Evolutionary conservation across 1,140 invertebrate species (phyloP).

Genomic region (Rhopalosiphum maidis): DNA sequence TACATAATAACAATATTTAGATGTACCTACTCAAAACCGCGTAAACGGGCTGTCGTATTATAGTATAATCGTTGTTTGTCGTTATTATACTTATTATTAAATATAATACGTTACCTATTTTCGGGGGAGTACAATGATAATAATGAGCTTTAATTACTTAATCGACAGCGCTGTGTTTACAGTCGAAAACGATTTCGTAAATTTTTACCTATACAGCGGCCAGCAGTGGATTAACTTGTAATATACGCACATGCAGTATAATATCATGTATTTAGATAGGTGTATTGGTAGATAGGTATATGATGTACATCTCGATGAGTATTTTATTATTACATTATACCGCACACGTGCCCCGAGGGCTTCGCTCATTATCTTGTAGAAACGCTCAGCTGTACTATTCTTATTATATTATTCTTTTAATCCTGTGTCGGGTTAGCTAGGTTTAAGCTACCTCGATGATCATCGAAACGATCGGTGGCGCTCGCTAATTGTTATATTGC

Average conservation of each 20-base stretch:
- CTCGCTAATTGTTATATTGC: background rate
- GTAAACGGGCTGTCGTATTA: background rate
- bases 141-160: background rate
- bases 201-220: slow-evolving; percentile 14
- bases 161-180: background rate
- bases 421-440: background rate
- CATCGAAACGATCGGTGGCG: background rate
- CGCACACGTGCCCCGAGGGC: slow-evolving; percentile 1
- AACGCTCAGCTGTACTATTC: background rate
- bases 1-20: slow-evolving; percentile 4
- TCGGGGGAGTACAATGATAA: background rate
- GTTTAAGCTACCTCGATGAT: background rate
- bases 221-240: background rate
- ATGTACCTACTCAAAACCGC: background rate
- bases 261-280: background rate
- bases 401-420: slow-evolving; percentile 1
- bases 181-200: background rate
- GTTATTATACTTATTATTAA: background rate
- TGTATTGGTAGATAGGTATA: background rate
- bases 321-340: background rate
- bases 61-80: background rate
- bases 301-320: background rate
- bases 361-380: slow-evolving; percentile 4
- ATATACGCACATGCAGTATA: background rate
- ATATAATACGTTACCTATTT: background rate